Conservation (phyloP, 2,888 invertebrate species). For the Protonemura montana region DNA sequence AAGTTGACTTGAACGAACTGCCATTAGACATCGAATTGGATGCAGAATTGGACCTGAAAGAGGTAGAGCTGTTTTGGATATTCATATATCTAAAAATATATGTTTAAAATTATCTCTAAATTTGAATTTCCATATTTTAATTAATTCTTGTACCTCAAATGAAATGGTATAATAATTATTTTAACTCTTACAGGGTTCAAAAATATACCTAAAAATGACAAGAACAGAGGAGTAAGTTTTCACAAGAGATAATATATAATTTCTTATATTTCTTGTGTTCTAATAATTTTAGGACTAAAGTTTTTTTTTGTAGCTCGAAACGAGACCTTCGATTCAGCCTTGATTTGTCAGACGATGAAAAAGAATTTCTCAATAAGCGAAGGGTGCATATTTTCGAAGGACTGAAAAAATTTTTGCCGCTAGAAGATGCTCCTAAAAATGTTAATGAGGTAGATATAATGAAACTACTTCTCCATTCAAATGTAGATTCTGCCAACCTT, state of each 20-base stretch:
- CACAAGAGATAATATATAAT: neutral
- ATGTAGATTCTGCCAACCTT: neutral
- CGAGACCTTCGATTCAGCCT: conserved; percentile 59
- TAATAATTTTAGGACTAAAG: neutral
- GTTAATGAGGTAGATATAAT: conserved; percentile 45
- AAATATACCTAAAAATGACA: conserved; percentile 49
- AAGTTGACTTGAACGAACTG: conserved; percentile 32
- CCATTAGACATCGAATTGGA: conserved; percentile 18
- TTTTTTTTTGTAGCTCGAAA: conserved; percentile 53
- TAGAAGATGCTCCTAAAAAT: conserved; percentile 53
- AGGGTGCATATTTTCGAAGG: conserved; percentile 54
- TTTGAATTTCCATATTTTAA: no score
- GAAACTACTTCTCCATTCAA: neutral
- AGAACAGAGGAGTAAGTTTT: conserved; percentile 51
- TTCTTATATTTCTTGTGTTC: neutral
- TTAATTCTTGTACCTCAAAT: neutral
- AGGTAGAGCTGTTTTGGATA: conserved; percentile 9
- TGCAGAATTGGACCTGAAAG: neutral
- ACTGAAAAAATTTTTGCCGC: conserved; percentile 56
- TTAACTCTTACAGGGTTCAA: conserved; percentile 50
- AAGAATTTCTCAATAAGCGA: conserved; percentile 55
- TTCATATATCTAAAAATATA: no score
- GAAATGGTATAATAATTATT: neutral
- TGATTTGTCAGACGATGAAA: conserved; percentile 58
- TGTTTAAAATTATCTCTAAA: no score